Evolutionary conservation across 2,888 invertebrate species (phyloP).

Genomic region (Theretra japonica): DNA sequence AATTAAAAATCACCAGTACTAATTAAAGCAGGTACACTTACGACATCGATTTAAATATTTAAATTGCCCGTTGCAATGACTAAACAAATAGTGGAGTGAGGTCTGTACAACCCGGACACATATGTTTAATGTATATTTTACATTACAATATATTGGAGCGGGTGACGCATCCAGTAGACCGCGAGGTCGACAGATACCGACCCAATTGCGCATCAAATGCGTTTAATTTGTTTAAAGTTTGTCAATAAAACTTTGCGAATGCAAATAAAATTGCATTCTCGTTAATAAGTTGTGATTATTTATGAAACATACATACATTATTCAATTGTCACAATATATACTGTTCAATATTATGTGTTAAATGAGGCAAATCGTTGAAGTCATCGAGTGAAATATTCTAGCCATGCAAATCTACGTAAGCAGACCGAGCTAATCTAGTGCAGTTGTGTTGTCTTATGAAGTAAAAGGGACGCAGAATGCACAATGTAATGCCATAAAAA

Average conservation of each 20-base stretch:
- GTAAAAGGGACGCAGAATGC: conserved; percentile 8
- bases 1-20: background rate
- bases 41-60: conserved; percentile 39
- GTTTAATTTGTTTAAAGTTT: conserved; percentile 33
- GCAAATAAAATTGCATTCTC: too few relatives aligned
- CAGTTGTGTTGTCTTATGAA: conserved; percentile 23
- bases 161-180: conserved; percentile 58
- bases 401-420: background rate
- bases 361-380: too few relatives aligned
- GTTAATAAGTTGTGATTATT: too few relatives aligned
- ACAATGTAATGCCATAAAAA: conserved; percentile 42
- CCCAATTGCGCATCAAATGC: conserved; percentile 65
- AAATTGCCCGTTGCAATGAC: conserved; percentile 55
- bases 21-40: background rate
- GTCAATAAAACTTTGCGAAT: too few relatives aligned
- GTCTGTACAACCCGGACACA: conserved; percentile 65
- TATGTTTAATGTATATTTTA: conserved; percentile 49
- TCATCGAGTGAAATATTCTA: too few relatives aligned
- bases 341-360: too few relatives aligned
- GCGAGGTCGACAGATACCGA: conserved; percentile 59
- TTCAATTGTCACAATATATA: too few relatives aligned
- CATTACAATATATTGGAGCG: conserved; percentile 50
- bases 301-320: too few relatives aligned
- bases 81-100: conserved; percentile 57
- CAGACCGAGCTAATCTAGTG: background rate